These are phyloP conservation scores for Petroica traversi DNA, from an alignment of 2,113 vertebrate species.

Conservation along the genomic window DNA sequence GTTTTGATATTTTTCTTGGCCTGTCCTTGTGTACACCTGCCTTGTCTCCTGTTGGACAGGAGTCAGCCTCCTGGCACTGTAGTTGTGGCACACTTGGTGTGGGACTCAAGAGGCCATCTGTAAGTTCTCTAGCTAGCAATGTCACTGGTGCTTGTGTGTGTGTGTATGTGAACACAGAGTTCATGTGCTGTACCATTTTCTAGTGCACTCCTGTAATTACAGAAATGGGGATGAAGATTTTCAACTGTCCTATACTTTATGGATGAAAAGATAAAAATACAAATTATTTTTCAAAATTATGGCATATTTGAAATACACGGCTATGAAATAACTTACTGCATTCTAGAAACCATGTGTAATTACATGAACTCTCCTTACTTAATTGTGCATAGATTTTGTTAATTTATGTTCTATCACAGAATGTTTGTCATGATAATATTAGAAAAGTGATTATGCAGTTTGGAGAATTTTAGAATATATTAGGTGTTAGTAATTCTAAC, in stretches of 20 bases:
- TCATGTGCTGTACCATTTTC: constrained; percentile 55
- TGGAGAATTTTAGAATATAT: neutral
- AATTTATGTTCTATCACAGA: neutral
- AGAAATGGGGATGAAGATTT: constrained; percentile 1
- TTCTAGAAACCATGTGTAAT: constrained; percentile 67
- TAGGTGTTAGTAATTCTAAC: neutral
- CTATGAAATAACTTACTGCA: constrained; percentile 15
- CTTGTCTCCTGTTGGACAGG: constrained; percentile 79
- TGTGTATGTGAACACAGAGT: constrained; percentile 44
- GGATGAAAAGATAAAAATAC: neutral
- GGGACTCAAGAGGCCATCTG: constrained; percentile 82
- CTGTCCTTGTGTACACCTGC: constrained; percentile 71
- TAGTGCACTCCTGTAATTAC: constrained; percentile 56
- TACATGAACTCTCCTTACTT: constrained; percentile 65
- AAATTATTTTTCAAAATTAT: neutral
- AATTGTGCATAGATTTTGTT: constrained; percentile 38
- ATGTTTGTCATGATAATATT: constrained; percentile 46
- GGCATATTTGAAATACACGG: neutral
- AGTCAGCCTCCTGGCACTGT: constrained; percentile 84
- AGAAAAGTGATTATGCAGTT: constrained; percentile 21
- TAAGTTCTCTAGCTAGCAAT: constrained; percentile 77
- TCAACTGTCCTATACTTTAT: neutral
- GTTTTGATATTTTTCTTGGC: constrained; percentile 73
- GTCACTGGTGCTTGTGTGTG: constrained; percentile 64
- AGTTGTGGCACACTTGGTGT: constrained; percentile 84